Base-by-base conservation (phyloP, 2,888 invertebrate genomes). In the Ctenicera cuprea region DNA sequence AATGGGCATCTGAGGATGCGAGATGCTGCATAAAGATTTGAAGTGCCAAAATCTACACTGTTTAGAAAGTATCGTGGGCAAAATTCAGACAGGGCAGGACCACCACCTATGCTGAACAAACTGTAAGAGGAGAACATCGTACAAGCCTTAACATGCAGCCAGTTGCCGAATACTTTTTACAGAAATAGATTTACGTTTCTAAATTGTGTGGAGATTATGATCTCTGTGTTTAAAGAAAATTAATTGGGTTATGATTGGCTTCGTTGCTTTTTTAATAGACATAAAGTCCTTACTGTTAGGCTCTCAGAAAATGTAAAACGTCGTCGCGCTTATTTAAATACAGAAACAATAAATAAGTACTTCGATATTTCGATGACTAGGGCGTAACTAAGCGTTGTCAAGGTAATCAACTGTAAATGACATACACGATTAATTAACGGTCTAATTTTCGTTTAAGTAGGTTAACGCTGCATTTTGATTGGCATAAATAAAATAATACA, bases 11-110 rank as follows among this genome's bases (percentile, higher is more conserved):
- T n/a, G n/a, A n/a, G n/a, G n/a, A n/a, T n/a, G n/a, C n/a, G n/a
- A n/a, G n/a, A 41, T 5, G 41, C 41, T 41, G 41, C 41, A 12
- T 2, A 38, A n/a, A 43, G 16, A n/a, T 43, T 43, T n/a, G 14
- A 43, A 12, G 43, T 43, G 43, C 43, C 43, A 43, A 16, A 43
- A 43, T 43, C 16, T 45, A 45, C 45, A 12, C n/a, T 45, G 18
- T 14, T 12, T 45, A 45, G 45, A n/a, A 45, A 16, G n/a, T 45
- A 3, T n/a, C 45, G 45, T 18, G 45, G 45, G 2, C 45, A 45
- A n/a, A 45, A 45, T 16, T 45, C 45, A 2, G 45, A 45, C 3
- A 45, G 45, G 16, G n/a, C 2, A n/a, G 18, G 16, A 12, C 14
- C 7, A 12, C 45, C 45, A 7, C 16, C 45, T 45, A 14, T 45